phyloP scores from a whole-genome alignment of 2,888 invertebrate genomes.

The Cabera pusaria region DNA sequence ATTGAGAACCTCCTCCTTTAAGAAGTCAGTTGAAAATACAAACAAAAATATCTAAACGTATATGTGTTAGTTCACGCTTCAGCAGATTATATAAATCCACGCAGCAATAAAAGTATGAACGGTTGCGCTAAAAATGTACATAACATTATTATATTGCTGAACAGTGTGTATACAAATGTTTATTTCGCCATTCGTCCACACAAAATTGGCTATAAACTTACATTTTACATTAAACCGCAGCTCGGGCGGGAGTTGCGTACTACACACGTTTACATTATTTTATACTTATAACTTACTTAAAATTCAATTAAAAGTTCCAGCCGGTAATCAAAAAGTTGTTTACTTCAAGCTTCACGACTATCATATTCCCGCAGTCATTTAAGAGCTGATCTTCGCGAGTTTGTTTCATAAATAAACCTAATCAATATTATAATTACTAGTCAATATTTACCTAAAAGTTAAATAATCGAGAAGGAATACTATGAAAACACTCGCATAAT shows the following conservation, averaged over 20 bases:
- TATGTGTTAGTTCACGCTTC: no score
- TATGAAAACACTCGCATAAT: no score
- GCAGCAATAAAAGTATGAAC: no score
- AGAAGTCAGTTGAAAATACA: no score
- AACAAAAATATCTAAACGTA: no score
- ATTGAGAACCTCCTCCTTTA: no score
- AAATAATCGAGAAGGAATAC: no score
- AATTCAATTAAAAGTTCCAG: slow-evolving; percentile 13
- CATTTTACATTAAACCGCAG: slow-evolving; percentile 12
- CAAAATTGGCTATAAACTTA: background rate
- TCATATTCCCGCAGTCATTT: slow-evolving; percentile 17
- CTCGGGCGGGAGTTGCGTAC: slow-evolving; percentile 11
- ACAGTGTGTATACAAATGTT: slow-evolving; percentile 24
- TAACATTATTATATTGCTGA: slow-evolving; percentile 26
- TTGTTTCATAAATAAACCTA: background rate
- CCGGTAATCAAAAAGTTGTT: slow-evolving; percentile 20
- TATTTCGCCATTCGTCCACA: no score
- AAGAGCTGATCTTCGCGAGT: slow-evolving; percentile 3
- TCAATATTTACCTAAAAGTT: no score
- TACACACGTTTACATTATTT: slow-evolving; percentile 5
- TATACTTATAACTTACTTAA: slow-evolving; percentile 18
- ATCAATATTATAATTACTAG: no score
- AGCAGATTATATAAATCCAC: no score
- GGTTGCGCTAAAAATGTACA: slow-evolving; percentile 16
- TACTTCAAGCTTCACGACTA: slow-evolving; percentile 11